These are phyloP conservation scores for Crotalus helleri DNA, from an alignment of 2,113 vertebrate genomes.

Conservation along the genomic window DNA sequence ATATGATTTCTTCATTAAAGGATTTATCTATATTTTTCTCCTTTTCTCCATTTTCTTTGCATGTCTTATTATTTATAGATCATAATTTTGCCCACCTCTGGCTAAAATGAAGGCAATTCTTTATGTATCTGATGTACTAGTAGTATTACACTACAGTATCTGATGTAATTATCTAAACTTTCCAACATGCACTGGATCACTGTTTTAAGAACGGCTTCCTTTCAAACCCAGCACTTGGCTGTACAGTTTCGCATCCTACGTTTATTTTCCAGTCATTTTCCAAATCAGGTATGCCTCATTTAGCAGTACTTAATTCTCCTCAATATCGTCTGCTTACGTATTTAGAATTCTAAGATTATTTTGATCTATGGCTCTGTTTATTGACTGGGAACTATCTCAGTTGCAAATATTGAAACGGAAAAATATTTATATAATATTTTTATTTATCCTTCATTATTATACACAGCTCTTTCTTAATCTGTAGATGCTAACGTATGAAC, in stretches of 20 bases:
- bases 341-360: not conserved
- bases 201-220: not conserved
- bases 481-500: not conserved
- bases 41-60: not conserved
- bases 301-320: not conserved
- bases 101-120: not conserved
- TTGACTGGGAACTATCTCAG: not conserved
- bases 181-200: not conserved
- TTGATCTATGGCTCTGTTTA: not conserved
- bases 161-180: not conserved
- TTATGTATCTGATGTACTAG: not conserved
- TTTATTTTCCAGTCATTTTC: not conserved
- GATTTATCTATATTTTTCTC: not conserved
- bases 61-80: not conserved
- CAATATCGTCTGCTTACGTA: not conserved
- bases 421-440: not conserved
- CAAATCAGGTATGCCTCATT: slow-evolving; percentile 18
- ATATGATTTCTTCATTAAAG: not conserved
- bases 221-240: not conserved
- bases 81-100: not conserved
- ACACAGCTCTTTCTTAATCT: not conserved
- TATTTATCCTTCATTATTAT: not conserved
- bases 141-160: not conserved
- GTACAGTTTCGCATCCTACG: not conserved
- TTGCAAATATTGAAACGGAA: not conserved